Evolutionary conservation across 2,797 vertebrate genomes (phyloP).

Genomic region (Gambusia yucatana): DNA sequence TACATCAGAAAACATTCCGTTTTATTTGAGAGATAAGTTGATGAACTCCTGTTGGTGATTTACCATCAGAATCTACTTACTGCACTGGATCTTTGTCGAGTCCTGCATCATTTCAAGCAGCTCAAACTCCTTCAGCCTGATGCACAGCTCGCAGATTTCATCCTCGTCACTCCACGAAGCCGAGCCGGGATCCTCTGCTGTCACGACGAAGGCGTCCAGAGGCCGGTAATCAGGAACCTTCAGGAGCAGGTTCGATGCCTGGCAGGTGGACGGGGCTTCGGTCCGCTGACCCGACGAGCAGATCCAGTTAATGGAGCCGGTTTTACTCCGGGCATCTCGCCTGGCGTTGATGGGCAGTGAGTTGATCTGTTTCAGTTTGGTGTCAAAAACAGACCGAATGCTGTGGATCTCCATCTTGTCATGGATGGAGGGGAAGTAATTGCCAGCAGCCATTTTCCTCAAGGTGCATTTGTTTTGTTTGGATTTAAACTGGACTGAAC

Average conservation of each 20-base stretch:
- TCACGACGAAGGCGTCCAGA: slow-evolving; percentile 36
- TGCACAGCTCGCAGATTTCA: slow-evolving; percentile 49
- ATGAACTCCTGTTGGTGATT: neutral
- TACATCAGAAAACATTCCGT: neutral
- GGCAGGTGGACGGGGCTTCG: neutral
- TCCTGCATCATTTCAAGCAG: slow-evolving; percentile 47
- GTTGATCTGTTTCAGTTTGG: neutral
- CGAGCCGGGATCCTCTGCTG: neutral
- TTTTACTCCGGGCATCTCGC: too few species aligned
- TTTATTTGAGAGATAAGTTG: neutral
- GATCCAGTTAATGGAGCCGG: neutral
- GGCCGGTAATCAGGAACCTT: slow-evolving; percentile 42
- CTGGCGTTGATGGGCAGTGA: neutral
- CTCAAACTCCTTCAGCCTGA: slow-evolving; percentile 53
- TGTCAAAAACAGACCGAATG: neutral
- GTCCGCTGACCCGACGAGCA: neutral
- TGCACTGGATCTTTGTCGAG: neutral
- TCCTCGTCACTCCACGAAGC: slow-evolving; percentile 38
- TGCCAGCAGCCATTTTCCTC: slow-evolving; percentile 30
- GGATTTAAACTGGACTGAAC: slow-evolving; percentile 24
- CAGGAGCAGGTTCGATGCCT: neutral
- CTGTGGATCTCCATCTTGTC: slow-evolving; percentile 10
- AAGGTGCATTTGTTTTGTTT: slow-evolving; percentile 27
- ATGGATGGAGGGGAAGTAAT: slow-evolving; percentile 24
- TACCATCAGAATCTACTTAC: slow-evolving; percentile 36